Base-by-base conservation (phyloP, 2,888 invertebrate species). In the Hartigia nigra region DNA sequence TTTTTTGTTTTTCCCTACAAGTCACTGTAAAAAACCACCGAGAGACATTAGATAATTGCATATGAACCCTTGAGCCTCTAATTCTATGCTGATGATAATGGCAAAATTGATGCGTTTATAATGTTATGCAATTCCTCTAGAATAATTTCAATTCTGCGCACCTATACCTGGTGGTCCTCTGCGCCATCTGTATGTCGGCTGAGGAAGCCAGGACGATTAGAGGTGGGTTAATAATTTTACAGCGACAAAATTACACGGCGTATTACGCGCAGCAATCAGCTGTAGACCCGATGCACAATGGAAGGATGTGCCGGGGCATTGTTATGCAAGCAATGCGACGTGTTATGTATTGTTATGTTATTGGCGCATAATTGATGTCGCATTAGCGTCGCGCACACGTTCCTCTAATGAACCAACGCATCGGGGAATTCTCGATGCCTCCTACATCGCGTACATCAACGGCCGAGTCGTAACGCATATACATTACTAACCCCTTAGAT, bases 271-370 rank as follows among this genome's bases (percentile, higher is more conserved):
- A 76, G 86, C 86, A 87, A 88, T 89, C 87, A 86, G 85, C 83
- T 83, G 80, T 87, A 86, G 23, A 9, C 84, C 84, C 82, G 85
- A 78, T 80, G 85, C 82, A 87, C 87, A 87, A 87, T 87, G 81
- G 87, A 87, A 86, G 84, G 87, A 86, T 87, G 86, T 81, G 78
- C 80, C 70, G 81, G 85, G 81, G 86, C 86, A 89, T 89, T 89
- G 89, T 89, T 88, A 89, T 89, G 89, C 89, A 88, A 88, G 88
- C 89, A 88, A 88, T 88, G 88, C 87, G 87, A 89, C 88, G 88
- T 88, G 89, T 89, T 89, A 89, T 88, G 89, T 89, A 89, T 89
- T 89, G 89, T 89, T 89, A 89, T 88, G 89, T 89, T 89, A 89
- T 89, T 89, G 89, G 89, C 87, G 89, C 89, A 89, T 89, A 89